A percentile compares a stretch with the other conserved stretches of the same genome.
Conservation (phyloP, 2,888 invertebrate species). For the Hirtodrosophila trivittata region DNA sequence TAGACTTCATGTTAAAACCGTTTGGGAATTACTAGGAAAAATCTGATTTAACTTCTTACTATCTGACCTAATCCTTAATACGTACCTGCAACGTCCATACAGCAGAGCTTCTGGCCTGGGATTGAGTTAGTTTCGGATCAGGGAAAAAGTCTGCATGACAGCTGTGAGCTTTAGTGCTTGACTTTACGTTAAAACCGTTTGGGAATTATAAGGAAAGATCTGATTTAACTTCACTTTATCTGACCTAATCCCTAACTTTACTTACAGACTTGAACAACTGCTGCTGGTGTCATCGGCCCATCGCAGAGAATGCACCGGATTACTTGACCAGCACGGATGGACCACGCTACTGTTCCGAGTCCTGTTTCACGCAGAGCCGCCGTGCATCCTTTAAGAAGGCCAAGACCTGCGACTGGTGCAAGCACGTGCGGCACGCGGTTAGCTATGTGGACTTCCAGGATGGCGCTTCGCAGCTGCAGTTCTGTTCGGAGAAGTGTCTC, state of each 20-base stretch:
- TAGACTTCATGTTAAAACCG: too few species aligned
- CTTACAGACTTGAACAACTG: conserved; percentile 87
- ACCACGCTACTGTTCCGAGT: conserved; percentile 90
- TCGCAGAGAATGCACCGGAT: conserved; percentile 86
- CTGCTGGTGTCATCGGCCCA: conserved; percentile 90
- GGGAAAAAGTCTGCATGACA: too few species aligned
- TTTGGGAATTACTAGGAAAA: too few species aligned
- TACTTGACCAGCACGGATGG: conserved; percentile 84
- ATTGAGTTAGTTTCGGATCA: too few species aligned
- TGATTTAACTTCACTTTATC: too few species aligned
- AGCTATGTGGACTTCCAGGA: conserved; percentile 96
- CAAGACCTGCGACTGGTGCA: conserved; percentile 97
- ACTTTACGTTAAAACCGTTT: too few species aligned
- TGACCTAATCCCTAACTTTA: neutral
- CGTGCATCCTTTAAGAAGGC: conserved; percentile 95
- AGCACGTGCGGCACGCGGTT: conserved; percentile 94
- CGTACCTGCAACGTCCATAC: too few species aligned
- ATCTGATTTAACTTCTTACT: too few species aligned
- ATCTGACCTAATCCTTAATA: too few species aligned
- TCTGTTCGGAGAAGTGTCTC: conserved; percentile 95
- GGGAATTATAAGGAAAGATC: too few species aligned
- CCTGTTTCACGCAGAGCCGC: conserved; percentile 95
- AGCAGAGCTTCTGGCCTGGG: too few species aligned
- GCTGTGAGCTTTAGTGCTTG: too few species aligned
- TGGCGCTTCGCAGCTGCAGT: conserved; percentile 95